Base-by-base conservation (phyloP, 2,113 vertebrate genomes). In the Hystrix brachyura region DNA sequence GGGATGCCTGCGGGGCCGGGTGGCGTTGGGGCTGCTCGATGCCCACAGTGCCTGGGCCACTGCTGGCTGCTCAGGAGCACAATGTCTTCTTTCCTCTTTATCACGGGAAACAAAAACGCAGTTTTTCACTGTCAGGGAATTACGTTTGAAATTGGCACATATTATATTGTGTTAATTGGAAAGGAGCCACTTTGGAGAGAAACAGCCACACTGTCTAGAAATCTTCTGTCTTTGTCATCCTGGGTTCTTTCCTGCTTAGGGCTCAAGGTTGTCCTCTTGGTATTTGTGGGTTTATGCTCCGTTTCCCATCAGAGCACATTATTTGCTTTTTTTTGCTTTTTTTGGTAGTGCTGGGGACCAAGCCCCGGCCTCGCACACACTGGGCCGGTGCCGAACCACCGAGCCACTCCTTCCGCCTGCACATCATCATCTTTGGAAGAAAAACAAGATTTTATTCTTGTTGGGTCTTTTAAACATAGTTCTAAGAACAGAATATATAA, bases 391-490 rank as follows among this genome's bases (percentile, higher is more conserved):
- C 69, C 65, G 34, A 43, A 10, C 25, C 57, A 29, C 69, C 32
- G 7, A 85, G 81, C 57, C 23, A 9, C 62, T 12, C 18, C 59
- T 51, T 8, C 7, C 60, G 65, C 90, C 80, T 59, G 67, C 14
- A 38, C 23, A 7, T 55, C 43, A 60, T 91, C 51, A 32, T 67
- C 71, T 81, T 94, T 48, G 34, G 11, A 82, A 71, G 71, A 32
- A 83, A 85, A 92, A 51, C 84, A n/a, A 96, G 57, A 32, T 72
- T 79, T 79, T 84, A 71, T 90, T 92, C 23, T 92, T 93, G 8
- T 64, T 79, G 43, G n/a, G 29, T 67, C 55, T 93, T 57, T 85
- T 81, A 87, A 81, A 80, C 43, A 32, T 87, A 27, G n/a, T 72
- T 81, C 19, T 94, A 86, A 71, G 90, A 71, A 7, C 9, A 69